These are phyloP conservation scores for Dione vanillae DNA, from an alignment of 2,888 invertebrate genomes.

Conservation along the genomic window DNA sequence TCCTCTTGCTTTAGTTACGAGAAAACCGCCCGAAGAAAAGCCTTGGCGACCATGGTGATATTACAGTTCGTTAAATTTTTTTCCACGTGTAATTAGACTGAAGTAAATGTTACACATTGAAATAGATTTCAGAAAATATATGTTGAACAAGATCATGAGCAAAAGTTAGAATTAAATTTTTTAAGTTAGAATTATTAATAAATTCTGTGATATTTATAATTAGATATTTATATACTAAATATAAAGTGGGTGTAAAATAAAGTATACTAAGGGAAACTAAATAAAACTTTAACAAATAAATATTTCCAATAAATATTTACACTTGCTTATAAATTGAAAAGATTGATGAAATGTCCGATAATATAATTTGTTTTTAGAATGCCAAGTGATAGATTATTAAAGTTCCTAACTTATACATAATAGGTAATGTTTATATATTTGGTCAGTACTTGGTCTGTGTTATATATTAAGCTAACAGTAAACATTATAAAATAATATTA, in stretches of 20 bases:
- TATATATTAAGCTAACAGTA: conserved; percentile 42
- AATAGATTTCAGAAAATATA: conserved; percentile 3
- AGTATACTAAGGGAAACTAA: too few relatives aligned
- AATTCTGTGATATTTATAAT: conserved; percentile 56
- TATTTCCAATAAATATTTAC: too few relatives aligned
- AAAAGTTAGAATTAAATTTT: background rate
- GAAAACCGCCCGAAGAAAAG: conserved; percentile 87
- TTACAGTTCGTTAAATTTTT: conserved; percentile 51
- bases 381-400: conserved; percentile 49
- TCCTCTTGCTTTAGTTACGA: conserved; percentile 90
- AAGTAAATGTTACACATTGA: background rate
- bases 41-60: conserved; percentile 93
- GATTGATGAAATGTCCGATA: background rate
- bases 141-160: background rate
- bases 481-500: conserved; percentile 21
- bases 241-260: background rate
- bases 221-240: conserved; percentile 49
- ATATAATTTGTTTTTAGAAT: background rate
- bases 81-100: conserved; percentile 1
- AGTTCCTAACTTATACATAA: conserved; percentile 49
- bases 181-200: too few relatives aligned
- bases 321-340: too few relatives aligned
- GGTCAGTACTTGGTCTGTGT: conserved; percentile 58
- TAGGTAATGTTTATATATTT: conserved; percentile 49
- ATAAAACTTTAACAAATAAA: too few relatives aligned